Conservation (phyloP, 1,140 invertebrate species). For the Caerostris extrusa region DNA sequence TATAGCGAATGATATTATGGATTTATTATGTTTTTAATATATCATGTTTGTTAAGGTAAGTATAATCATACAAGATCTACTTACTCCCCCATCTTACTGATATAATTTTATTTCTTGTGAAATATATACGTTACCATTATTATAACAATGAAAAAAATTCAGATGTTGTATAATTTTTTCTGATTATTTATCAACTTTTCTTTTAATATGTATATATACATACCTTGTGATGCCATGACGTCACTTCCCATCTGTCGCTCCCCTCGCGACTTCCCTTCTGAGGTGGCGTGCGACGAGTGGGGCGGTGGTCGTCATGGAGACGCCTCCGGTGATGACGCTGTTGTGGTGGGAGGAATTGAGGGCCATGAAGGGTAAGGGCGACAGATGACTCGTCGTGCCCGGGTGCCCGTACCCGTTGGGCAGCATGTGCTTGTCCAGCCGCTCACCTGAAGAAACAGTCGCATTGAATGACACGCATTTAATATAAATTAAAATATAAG, state of each 20-base stretch:
- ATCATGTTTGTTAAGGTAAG: no score
- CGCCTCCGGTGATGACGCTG: slow-evolving; percentile 67
- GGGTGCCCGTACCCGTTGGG: slow-evolving; percentile 72
- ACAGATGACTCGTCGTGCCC: slow-evolving; percentile 62
- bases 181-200: no score
- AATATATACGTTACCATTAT: no score
- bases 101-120: no score
- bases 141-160: no score
- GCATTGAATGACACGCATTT: no score
- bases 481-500: no score
- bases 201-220: neutral
- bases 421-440: slow-evolving; percentile 72
- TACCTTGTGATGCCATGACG: slow-evolving; percentile 68
- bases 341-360: slow-evolving; percentile 72
- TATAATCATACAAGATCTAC: no score
- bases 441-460: slow-evolving; percentile 39
- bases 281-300: slow-evolving; percentile 55
- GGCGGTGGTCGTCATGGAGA: slow-evolving; percentile 70
- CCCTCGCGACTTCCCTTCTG: slow-evolving; percentile 33
- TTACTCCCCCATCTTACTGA: no score
- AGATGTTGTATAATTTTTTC: no score
- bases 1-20: no score
- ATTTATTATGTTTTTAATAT: no score
- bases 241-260: slow-evolving; percentile 67
- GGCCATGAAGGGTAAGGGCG: slow-evolving; percentile 67